A percentile compares a stretch with the other conserved stretches of the same genome.
These are phyloP conservation scores for Dendrolimus kikuchii DNA, from an alignment of 1,140 invertebrate species.

Conservation along the genomic window DNA sequence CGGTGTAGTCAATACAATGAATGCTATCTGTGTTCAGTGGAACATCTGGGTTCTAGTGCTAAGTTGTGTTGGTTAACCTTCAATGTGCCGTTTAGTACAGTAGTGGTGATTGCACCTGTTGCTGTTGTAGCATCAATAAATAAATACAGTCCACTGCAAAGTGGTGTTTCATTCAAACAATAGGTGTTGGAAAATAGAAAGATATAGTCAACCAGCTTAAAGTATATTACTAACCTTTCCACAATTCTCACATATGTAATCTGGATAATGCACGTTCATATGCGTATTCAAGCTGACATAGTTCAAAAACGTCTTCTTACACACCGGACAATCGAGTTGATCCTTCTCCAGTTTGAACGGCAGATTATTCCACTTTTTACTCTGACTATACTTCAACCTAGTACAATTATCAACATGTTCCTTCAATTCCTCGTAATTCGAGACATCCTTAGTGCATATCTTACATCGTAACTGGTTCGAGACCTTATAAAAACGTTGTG, in stretches of 20 bases:
- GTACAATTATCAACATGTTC: constrained; percentile 40
- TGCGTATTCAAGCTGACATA: constrained; percentile 61
- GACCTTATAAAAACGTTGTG: constrained; percentile 41
- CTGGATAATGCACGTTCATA: constrained; percentile 63
- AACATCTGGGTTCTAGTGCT: too few relatives aligned
- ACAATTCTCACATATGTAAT: constrained; percentile 62
- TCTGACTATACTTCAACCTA: constrained; percentile 17
- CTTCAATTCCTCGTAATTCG: constrained; percentile 36
- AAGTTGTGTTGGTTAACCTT: too few relatives aligned
- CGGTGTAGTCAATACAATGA: too few relatives aligned
- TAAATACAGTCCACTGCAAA: too few relatives aligned
- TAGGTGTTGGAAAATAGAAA: too few relatives aligned
- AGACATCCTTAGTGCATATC: constrained; percentile 37
- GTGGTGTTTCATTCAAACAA: too few relatives aligned
- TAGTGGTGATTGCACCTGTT: too few relatives aligned
- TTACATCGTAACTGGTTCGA: constrained; percentile 35
- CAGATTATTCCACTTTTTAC: constrained; percentile 38
- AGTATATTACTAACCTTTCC: constrained; percentile 36
- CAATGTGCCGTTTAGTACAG: too few relatives aligned
- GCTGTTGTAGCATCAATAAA: too few relatives aligned
- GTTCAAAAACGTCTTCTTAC: constrained; percentile 59
- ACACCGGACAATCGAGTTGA: constrained; percentile 65
- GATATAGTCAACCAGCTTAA: too few relatives aligned
- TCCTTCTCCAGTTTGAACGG: constrained; percentile 59
- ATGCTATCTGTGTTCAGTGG: too few relatives aligned